A percentile compares a stretch with the other conserved stretches of the same genome.
Evolutionary conservation across 1,140 invertebrate genomes (phyloP).

Genomic region (Anoplophora glabripennis): DNA sequence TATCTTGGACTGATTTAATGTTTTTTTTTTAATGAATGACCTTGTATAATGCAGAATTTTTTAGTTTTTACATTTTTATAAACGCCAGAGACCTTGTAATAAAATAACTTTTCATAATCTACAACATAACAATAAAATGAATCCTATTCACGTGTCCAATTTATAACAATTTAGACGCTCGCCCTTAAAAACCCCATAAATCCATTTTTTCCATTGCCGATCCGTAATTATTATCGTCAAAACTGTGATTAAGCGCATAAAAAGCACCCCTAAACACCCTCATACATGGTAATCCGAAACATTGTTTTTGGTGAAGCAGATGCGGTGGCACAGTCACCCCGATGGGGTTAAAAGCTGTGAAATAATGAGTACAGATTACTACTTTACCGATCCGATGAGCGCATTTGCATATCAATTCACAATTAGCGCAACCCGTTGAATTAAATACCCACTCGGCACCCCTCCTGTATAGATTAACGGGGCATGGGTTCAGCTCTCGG

Average conservation of each 20-base stretch:
- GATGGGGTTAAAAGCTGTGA: slow-evolving; percentile 42
- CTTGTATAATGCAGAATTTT: too few species aligned
- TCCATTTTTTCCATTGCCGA: too few species aligned
- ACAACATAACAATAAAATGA: too few species aligned
- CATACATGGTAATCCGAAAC: slow-evolving; percentile 29
- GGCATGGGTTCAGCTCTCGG: not conserved
- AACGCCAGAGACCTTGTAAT: too few species aligned
- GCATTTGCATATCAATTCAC: slow-evolving; percentile 46
- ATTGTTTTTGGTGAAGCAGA: slow-evolving; percentile 40
- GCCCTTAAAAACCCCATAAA: too few species aligned
- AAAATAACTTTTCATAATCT: too few species aligned
- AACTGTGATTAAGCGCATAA: slow-evolving; percentile 24
- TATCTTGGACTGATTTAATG: too few species aligned
- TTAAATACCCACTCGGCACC: slow-evolving; percentile 14
- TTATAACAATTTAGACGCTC: too few species aligned
- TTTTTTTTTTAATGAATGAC: too few species aligned
- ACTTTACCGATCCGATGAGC: slow-evolving; percentile 41
- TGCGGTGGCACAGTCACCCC: slow-evolving; percentile 30
- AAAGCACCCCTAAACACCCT: slow-evolving; percentile 27
- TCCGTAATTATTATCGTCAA: slow-evolving; percentile 22
- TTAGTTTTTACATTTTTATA: too few species aligned
- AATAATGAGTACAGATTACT: slow-evolving; percentile 46
- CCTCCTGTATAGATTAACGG: not conserved
- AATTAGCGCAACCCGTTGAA: slow-evolving; percentile 34
- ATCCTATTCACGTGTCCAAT: too few species aligned